Evolutionary conservation across 1,140 invertebrate species (phyloP).

Genomic region (Drosophila carrolli): DNA sequence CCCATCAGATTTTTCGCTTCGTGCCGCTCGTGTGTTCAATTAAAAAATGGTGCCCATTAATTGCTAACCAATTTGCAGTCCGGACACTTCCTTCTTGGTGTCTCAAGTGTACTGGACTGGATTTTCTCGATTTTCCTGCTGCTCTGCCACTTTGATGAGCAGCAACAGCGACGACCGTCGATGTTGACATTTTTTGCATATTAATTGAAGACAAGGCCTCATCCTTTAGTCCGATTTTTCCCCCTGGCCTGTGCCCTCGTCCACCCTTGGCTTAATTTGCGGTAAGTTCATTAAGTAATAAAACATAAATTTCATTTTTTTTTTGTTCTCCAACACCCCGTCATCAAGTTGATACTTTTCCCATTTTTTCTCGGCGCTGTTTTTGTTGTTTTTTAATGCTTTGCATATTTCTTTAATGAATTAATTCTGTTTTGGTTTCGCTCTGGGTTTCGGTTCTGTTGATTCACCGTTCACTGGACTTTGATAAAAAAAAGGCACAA

Average conservation of each 20-base stretch:
- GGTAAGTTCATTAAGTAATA: constrained; percentile 83
- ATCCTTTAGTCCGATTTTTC: constrained; percentile 16
- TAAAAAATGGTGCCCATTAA: constrained; percentile 67
- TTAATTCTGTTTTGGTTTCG: constrained; percentile 81
- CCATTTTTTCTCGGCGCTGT: constrained; percentile 35
- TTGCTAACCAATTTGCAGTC: constrained; percentile 73
- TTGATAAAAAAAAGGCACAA: constrained; percentile 73
- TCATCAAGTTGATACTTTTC: constrained; percentile 53
- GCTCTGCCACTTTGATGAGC: constrained; percentile 54
- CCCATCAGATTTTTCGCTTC: neutral
- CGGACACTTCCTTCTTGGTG: constrained; percentile 34
- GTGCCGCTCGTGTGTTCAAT: constrained; percentile 59
- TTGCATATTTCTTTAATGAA: constrained; percentile 83
- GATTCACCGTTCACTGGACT: constrained; percentile 81
- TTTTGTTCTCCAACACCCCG: constrained; percentile 17
- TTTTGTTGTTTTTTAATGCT: constrained; percentile 63
- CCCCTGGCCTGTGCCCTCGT: constrained; percentile 14
- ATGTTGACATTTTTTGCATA: constrained; percentile 80
- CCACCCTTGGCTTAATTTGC: constrained; percentile 79
- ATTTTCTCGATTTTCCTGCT: constrained; percentile 19
- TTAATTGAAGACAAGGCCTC: constrained; percentile 74
- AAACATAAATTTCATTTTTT: constrained; percentile 79
- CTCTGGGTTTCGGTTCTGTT: constrained; percentile 74
- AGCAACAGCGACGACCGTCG: constrained; percentile 19
- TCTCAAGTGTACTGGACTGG: constrained; percentile 42